These are phyloP conservation scores for Poeciliopsis paucimaculata DNA, from an alignment of 2,797 vertebrate genomes.

Conservation along the genomic window DNA sequence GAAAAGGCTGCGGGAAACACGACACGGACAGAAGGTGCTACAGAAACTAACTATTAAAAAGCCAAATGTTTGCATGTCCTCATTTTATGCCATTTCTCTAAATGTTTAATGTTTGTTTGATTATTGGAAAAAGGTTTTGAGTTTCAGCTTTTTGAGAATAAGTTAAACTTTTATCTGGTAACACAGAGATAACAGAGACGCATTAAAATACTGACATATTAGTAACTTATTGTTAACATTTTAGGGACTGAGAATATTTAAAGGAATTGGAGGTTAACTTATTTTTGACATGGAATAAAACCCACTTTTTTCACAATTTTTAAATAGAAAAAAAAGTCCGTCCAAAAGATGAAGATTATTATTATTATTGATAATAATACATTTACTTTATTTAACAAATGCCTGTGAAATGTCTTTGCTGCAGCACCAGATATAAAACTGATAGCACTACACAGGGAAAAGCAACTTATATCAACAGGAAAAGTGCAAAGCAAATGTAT, in stretches of 20 bases:
- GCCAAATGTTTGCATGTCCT: not conserved
- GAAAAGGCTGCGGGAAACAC: not conserved
- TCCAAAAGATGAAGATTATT: not conserved
- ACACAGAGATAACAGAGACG: not conserved
- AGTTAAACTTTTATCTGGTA: not conserved
- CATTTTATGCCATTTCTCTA: not conserved
- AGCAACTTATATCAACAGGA: not conserved
- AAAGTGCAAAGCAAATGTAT: not conserved
- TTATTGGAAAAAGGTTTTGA: not conserved
- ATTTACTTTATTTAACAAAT: not conserved
- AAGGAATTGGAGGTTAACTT: not conserved
- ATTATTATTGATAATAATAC: not conserved
- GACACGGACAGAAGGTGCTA: too few species aligned
- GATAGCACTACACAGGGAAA: not conserved
- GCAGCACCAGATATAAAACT: not conserved
- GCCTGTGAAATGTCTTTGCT: not conserved
- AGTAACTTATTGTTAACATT: not conserved
- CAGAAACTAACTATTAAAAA: not conserved
- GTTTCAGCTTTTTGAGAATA: not conserved
- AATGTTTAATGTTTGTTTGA: not conserved
- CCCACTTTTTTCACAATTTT: not conserved
- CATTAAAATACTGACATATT: not conserved
- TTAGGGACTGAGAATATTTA: not conserved
- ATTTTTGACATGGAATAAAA: not conserved
- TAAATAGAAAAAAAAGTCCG: not conserved